Conservation (phyloP, 1,140 invertebrate genomes). For the Lasaia peninsularis region DNA sequence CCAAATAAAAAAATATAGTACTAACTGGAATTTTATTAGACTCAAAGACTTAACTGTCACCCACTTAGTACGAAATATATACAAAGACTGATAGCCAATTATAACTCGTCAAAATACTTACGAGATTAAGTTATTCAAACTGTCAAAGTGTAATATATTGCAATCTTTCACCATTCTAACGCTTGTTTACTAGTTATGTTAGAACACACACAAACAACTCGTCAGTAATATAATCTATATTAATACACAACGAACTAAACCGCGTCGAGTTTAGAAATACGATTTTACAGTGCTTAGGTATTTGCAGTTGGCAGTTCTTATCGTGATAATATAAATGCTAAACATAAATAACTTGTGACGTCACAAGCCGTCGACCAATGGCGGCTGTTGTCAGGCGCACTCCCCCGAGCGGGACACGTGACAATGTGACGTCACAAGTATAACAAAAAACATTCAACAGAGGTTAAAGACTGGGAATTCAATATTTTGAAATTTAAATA, state of each 20-base stretch:
- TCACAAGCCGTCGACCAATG: slow-evolving; percentile 48
- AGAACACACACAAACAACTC: not conserved
- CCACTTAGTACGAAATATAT: not conserved
- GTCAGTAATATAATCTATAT: not conserved
- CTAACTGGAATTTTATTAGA: not conserved
- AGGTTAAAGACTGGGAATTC: slow-evolving; percentile 41
- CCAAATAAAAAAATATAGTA: not conserved
- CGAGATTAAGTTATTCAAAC: slow-evolving; percentile 42
- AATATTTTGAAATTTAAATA: slow-evolving; percentile 3
- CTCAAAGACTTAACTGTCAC: not conserved
- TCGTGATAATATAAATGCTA: slow-evolving; percentile 48
- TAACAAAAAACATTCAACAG: slow-evolving; percentile 16
- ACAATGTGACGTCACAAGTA: slow-evolving; percentile 26
- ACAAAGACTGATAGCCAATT: slow-evolving; percentile 13
- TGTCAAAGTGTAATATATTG: slow-evolving; percentile 51
- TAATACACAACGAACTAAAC: slow-evolving; percentile 39
- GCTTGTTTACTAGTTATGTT: not conserved
- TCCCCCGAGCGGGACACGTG: slow-evolving; percentile 50
- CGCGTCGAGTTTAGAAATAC: slow-evolving; percentile 22
- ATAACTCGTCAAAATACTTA: slow-evolving; percentile 38
- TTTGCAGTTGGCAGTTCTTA: slow-evolving; percentile 29
- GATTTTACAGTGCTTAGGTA: slow-evolving; percentile 41
- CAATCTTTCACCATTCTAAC: slow-evolving; percentile 48
- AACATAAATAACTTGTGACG: slow-evolving; percentile 56
- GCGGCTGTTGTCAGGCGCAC: slow-evolving; percentile 36